Conservation (phyloP, 1,140 invertebrate genomes). For the Drosophila pruinosa region DNA sequence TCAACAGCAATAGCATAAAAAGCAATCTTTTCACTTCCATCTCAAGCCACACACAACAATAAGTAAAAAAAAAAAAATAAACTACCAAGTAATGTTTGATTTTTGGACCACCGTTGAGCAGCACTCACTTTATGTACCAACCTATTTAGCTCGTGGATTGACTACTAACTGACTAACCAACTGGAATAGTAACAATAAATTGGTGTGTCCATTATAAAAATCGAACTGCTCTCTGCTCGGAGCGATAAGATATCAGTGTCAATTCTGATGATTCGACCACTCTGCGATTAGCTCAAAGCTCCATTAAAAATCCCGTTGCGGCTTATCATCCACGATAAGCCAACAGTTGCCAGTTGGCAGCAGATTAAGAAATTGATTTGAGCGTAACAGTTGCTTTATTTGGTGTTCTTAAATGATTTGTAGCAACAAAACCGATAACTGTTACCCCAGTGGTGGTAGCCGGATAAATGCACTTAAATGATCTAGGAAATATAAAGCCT, state of each 20-base stretch:
- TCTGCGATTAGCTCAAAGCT: constrained; percentile 29
- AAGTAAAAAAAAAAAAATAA: constrained; percentile 10
- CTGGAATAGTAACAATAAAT: not conserved
- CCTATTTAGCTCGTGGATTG: constrained; percentile 6
- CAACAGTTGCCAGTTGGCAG: not conserved
- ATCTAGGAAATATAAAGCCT: not conserved
- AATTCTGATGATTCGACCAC: constrained; percentile 9
- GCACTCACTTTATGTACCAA: not conserved
- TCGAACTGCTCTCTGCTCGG: constrained; percentile 13
- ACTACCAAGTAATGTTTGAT: not conserved
- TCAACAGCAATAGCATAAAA: not conserved
- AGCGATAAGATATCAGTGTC: constrained; percentile 46
- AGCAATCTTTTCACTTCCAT: constrained; percentile 30
- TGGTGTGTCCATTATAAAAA: not conserved
- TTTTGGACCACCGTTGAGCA: not conserved
- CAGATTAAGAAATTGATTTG: constrained; percentile 20
- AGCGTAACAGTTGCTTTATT: not conserved
- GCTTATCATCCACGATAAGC: constrained; percentile 26
- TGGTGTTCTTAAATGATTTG: not conserved
- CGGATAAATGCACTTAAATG: not conserved
- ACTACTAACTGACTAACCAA: constrained; percentile 16
- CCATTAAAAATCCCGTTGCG: not conserved
- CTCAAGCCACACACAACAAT: not conserved
- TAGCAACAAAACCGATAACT: constrained; percentile 19
- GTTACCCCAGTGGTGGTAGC: not conserved